These are phyloP conservation scores for Kryptolebias ocellatus DNA, from an alignment of 2,797 vertebrate species.

Conservation along the genomic window DNA sequence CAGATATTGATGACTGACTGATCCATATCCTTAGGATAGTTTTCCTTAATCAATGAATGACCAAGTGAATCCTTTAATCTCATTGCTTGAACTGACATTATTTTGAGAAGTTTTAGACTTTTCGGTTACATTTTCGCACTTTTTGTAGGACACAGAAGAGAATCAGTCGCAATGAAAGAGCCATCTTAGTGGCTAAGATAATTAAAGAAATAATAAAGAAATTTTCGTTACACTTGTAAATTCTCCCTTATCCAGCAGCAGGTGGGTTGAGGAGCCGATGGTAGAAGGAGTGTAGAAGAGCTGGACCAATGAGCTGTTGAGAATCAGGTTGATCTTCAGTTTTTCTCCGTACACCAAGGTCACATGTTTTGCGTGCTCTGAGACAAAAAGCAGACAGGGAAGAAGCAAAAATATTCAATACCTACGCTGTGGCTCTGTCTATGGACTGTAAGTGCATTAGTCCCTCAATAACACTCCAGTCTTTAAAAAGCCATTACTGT, in stretches of 20 bases:
- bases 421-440: slow-evolving; percentile 35
- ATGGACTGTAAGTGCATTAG: slow-evolving; percentile 55
- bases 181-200: too few relatives aligned
- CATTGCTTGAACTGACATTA: too few relatives aligned
- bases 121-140: too few relatives aligned
- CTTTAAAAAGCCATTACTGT: slow-evolving; percentile 62
- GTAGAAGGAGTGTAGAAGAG: slow-evolving; percentile 65
- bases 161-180: too few relatives aligned
- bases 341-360: slow-evolving; percentile 49
- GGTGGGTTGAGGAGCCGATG: slow-evolving; percentile 16
- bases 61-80: too few relatives aligned
- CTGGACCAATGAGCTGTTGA: slow-evolving; percentile 76
- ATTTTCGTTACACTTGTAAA: slow-evolving; percentile 65
- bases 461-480: slow-evolving; percentile 50
- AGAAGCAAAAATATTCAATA: slow-evolving; percentile 23
- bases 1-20: too few relatives aligned
- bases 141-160: too few relatives aligned
- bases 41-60: too few relatives aligned
- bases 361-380: slow-evolving; percentile 75
- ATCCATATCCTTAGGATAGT: too few relatives aligned
- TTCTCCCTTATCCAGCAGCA: slow-evolving; percentile 77
- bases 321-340: slow-evolving; percentile 80
- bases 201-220: not conserved
- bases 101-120: too few relatives aligned
- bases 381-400: slow-evolving; percentile 26